Evolutionary conservation across 2,113 vertebrate genomes (phyloP), one percentile per base, ranked within the genome.

Genomic region (Porphyrio hochstetteri): DNA sequence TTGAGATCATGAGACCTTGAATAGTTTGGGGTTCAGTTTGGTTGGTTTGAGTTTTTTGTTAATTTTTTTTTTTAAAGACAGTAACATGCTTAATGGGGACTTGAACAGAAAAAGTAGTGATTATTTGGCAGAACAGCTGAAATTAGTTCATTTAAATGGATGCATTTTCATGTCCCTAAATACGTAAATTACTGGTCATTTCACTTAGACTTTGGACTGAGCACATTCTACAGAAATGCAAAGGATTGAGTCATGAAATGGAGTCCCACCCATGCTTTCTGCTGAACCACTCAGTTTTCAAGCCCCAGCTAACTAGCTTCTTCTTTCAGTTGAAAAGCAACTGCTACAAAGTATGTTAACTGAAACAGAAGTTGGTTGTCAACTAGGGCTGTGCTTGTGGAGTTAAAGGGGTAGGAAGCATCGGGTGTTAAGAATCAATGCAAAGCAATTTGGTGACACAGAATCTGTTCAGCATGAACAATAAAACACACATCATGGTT

Each of bases 351-450:
- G 20, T 6, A n/a, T 65, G 16, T 23, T 23, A 53, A 79, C 71
- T 13, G 9, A 79, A 76, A 46, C 9, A 55, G 46, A 48, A 65
- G 31, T 0, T 16, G 35, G 36, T 7, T 46, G 38, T 74, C 35
- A 56, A 14, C 31, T 2, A 29, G 25, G 46, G 48, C 42, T 8
- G 13, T 5, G 42, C 2, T 2, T 5, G 29, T 46, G 0, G 0
- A 53, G 36, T 5, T 28, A 48, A 46, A 79, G 36, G 56, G 4
- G n/a, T n/a, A 67, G 20, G 23, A 75, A 38, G 57, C 83, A 84
- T 36, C 77, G 84, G 82, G 83, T 67, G 64, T 38, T 44, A 57
- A 48, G 60, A 92, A 92, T 16, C n/a, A 63, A 18, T 2, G 28
- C 67, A 91, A 60, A 79, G 33, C 33, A 84, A 46, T 16, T 17